Conservation (phyloP, 2,797 vertebrate genomes). For the Uromys caudimaculatus region DNA sequence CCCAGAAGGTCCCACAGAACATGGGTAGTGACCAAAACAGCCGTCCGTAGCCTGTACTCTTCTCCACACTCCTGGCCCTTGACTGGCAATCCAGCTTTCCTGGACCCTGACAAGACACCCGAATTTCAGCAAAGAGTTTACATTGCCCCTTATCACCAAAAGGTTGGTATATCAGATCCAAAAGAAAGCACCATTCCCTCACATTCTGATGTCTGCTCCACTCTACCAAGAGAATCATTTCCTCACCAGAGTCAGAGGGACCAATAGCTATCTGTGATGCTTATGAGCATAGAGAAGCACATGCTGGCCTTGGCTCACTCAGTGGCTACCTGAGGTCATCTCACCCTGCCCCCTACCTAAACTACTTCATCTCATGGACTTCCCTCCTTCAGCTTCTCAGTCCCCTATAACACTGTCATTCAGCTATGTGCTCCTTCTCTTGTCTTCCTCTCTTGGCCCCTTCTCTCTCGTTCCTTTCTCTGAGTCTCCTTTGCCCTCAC, state of each 20-base stretch:
- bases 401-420: background rate
- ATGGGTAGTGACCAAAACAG: background rate
- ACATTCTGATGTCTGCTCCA: background rate
- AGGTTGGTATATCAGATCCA: background rate
- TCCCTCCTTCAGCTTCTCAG: too few species aligned
- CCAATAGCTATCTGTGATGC: background rate
- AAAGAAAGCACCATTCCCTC: background rate
- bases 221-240: background rate
- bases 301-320: background rate
- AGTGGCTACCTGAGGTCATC: background rate
- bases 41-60: background rate
- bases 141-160: background rate
- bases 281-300: background rate
- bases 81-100: background rate
- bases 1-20: background rate
- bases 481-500: background rate
- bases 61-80: background rate
- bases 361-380: background rate
- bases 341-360: background rate
- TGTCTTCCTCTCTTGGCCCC: fast-evolving
- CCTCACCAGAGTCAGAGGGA: background rate
- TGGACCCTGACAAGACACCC: background rate
- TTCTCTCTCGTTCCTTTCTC: background rate
- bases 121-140: background rate
- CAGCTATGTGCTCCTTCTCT: background rate